phyloP scores from a whole-genome alignment of 2,888 invertebrate species.

The Limulus polyphemus region DNA sequence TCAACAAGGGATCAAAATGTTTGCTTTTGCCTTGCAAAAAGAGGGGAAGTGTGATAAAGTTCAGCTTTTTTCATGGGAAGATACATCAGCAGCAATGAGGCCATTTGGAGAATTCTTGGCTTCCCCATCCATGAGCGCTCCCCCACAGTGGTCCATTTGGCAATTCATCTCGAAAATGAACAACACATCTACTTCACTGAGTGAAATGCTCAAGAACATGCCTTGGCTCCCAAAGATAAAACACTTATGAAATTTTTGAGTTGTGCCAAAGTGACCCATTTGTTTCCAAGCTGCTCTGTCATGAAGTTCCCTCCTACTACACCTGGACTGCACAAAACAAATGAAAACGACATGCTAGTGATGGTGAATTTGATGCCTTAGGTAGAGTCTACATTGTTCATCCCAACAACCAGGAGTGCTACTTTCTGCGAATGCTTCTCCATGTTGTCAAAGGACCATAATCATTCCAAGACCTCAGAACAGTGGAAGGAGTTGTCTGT shows the following conservation, averaged over 20 bases:
- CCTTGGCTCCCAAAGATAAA: too few species aligned
- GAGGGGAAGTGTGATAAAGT: too few species aligned
- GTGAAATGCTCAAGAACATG: too few species aligned
- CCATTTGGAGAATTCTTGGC: neutral
- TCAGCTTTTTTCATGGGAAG: too few species aligned
- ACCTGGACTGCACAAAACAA: too few species aligned
- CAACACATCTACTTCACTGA: neutral
- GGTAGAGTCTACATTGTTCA: slow-evolving; percentile 28
- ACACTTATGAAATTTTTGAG: too few species aligned
- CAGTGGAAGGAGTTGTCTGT: slow-evolving; percentile 3
- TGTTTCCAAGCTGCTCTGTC: slow-evolving; percentile 14
- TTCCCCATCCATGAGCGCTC: neutral
- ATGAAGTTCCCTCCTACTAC: slow-evolving; percentile 21
- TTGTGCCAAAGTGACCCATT: slow-evolving; percentile 27
- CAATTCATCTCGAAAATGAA: neutral
- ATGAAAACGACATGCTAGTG: slow-evolving; percentile 4
- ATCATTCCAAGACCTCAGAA: too few species aligned
- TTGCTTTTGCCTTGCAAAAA: too few species aligned
- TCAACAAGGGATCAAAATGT: too few species aligned
- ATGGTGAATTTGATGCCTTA: slow-evolving; percentile 5
- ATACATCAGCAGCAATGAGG: neutral
- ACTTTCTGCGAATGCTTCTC: too few species aligned
- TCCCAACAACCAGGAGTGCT: too few species aligned
- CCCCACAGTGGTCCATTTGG: neutral
- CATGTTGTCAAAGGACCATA: too few species aligned